These are phyloP conservation scores for Conistra vaccinii DNA, from an alignment of 2,888 invertebrate genomes.

Conservation along the genomic window DNA sequence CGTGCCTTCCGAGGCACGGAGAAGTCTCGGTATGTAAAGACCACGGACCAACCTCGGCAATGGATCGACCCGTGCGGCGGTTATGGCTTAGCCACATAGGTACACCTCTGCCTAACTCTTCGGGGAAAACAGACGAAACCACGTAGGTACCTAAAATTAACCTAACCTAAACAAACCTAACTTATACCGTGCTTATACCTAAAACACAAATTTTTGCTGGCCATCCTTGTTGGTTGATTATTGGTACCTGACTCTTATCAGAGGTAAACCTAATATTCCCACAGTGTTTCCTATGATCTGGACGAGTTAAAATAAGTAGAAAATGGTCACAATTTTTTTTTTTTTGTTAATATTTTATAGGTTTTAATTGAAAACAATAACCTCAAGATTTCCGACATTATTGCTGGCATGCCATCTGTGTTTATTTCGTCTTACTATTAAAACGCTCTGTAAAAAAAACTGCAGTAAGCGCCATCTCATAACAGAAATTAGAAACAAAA, in stretches of 20 bases:
- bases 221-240: not conserved
- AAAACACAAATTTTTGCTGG: no score
- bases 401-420: conserved; percentile 29
- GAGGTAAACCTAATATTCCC: not conserved
- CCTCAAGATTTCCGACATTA: not conserved
- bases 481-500: not conserved
- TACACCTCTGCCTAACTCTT: not conserved
- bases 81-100: no score
- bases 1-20: no score
- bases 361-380: not conserved
- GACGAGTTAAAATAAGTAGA: not conserved
- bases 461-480: conserved; percentile 35
- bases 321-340: not conserved
- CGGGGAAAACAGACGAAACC: no score
- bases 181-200: no score
- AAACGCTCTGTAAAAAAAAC: not conserved
- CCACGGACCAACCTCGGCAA: no score
- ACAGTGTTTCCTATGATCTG: not conserved
- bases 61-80: no score
- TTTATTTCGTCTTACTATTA: not conserved
- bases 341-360: not conserved
- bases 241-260: not conserved
- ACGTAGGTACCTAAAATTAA: no score
- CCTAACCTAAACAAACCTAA: no score
- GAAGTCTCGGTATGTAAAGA: no score